A percentile compares a stretch with the other conserved stretches of the same genome.
These are phyloP conservation scores for Lichenostomus cassidix DNA, from an alignment of 2,113 vertebrate genomes.

Conservation along the genomic window DNA sequence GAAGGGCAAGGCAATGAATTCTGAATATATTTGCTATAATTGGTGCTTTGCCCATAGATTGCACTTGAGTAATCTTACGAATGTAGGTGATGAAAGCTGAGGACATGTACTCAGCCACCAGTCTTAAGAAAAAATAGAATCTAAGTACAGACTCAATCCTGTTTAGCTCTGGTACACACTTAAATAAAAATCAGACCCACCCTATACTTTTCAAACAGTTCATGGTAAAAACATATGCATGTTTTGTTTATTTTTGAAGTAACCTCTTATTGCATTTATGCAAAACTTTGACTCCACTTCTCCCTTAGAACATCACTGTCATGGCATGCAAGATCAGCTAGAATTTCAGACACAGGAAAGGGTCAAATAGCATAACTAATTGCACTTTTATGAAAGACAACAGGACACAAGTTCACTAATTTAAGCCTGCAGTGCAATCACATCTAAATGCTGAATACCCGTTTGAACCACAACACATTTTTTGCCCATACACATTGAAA, in stretches of 20 bases:
- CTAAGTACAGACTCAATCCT: not conserved
- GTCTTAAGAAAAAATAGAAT: not conserved
- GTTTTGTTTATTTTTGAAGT: not conserved
- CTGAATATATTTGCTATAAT: not conserved
- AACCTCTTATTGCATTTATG: not conserved
- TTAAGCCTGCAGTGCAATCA: not conserved
- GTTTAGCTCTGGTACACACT: not conserved
- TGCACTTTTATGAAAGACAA: constrained; percentile 26
- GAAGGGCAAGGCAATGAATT: not conserved
- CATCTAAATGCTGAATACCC: not conserved
- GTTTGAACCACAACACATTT: not conserved
- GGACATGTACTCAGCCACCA: not conserved
- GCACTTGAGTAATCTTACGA: not conserved
- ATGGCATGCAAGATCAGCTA: not conserved
- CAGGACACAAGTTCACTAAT: not conserved
- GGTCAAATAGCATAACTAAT: constrained; percentile 22
- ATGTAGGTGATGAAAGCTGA: not conserved
- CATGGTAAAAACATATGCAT: not conserved
- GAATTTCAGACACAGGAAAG: constrained; percentile 28
- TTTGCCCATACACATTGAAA: not conserved
- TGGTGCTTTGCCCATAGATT: not conserved
- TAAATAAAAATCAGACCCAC: not conserved
- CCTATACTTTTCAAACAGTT: not conserved
- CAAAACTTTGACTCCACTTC: not conserved
- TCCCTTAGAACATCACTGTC: not conserved